These are phyloP conservation scores for Orthosia cruda DNA, from an alignment of 2,888 invertebrate genomes.

Conservation along the genomic window DNA sequence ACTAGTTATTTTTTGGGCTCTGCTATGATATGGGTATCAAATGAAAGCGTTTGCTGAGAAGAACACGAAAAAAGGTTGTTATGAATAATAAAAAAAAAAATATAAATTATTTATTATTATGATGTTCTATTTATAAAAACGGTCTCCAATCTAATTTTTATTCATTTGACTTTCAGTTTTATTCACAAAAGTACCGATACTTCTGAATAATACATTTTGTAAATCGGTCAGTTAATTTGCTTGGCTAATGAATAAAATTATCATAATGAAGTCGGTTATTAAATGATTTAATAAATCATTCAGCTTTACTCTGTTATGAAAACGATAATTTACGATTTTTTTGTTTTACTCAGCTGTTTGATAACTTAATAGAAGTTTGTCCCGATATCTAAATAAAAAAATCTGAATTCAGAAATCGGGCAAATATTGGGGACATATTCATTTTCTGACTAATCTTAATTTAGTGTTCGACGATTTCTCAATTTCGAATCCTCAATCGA, in stretches of 20 bases:
- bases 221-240: constrained; percentile 22
- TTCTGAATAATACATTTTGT: constrained; percentile 42
- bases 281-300: constrained; percentile 36
- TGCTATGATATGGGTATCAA: too few relatives aligned
- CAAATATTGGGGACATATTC: too few relatives aligned
- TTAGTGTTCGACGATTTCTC: too few relatives aligned
- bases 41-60: too few relatives aligned
- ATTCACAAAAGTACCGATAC: constrained; percentile 1
- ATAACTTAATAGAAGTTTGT: neutral
- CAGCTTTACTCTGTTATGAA: neutral
- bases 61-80: too few relatives aligned
- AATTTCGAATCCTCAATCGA: too few relatives aligned
- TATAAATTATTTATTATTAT: too few relatives aligned
- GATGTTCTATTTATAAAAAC: neutral
- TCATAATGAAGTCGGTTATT: constrained; percentile 15
- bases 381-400: too few relatives aligned
- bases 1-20: too few relatives aligned
- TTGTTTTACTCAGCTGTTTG: neutral
- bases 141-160: neutral
- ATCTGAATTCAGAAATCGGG: too few relatives aligned
- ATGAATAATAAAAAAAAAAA: too few relatives aligned
- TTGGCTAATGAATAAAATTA: constrained; percentile 41
- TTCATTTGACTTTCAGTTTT: constrained; percentile 28
- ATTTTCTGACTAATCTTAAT: too few relatives aligned
- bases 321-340: neutral